Percentiles rank a stretch among this genome's conserved stretches.
phyloP scores from a whole-genome alignment of 2,888 invertebrate genomes.

The Acanthosepion esculentum region DNA sequence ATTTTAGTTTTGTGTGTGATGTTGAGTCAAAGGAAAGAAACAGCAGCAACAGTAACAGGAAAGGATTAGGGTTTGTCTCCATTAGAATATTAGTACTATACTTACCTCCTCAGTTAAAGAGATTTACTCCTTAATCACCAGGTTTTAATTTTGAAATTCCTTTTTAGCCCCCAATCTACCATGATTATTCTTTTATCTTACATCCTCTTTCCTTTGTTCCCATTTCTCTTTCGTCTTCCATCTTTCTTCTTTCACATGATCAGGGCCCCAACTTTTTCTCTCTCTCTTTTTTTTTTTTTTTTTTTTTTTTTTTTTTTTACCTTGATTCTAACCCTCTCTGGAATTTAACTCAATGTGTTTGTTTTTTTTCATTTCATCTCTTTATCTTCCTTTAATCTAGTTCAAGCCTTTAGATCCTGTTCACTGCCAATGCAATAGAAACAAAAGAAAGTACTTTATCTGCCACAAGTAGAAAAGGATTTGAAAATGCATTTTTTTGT shows the following conservation, averaged over 20 bases:
- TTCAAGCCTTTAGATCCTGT: constrained; percentile 13
- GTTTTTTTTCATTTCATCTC: not conserved
- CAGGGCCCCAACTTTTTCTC: not conserved
- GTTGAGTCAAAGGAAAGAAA: not conserved
- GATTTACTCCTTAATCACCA: not conserved
- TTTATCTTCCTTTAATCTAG: not conserved
- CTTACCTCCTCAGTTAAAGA: not conserved
- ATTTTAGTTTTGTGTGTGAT: not conserved
- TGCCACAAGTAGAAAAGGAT: too few species aligned
- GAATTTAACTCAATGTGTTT: too few species aligned
- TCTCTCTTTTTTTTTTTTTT: not conserved
- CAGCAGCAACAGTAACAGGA: not conserved
- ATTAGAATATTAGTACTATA: not conserved
- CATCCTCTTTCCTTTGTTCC: too few species aligned
- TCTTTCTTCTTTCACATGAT: not conserved
- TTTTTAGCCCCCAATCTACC: not conserved
- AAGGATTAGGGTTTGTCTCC: not conserved
- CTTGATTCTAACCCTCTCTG: not conserved
- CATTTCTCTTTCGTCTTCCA: not conserved
- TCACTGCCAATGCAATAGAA: not conserved
- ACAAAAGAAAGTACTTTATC: too few species aligned
- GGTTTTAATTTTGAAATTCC: not conserved
- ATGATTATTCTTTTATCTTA: not conserved
- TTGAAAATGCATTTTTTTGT: too few species aligned
- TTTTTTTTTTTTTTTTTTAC: not conserved